Evolutionary conservation across 2,113 vertebrate genomes (phyloP), one percentile per base, ranked within the genome.

Genomic region (Neoarius graeffei): DNA sequence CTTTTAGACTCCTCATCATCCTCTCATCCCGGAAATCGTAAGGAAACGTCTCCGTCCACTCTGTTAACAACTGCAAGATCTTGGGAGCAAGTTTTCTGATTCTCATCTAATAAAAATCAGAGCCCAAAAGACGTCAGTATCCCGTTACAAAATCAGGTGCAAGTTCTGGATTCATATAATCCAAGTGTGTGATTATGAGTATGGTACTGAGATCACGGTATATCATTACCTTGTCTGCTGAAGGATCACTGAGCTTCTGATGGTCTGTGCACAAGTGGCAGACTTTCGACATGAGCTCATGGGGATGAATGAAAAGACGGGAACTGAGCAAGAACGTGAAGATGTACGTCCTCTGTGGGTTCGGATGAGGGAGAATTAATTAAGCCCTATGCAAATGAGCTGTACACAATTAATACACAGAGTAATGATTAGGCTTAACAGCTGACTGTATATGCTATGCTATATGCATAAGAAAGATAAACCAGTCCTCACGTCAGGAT

Each of bases 251-350:
- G 7, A 96, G 92, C 42, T 96, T 93, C 93, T 97, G 97, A 67
- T 97, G 96, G 88, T 99, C 97, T 19, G 92, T 42, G 87, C 97
- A 98, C 82, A 99, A 93, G 66, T 97, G 96, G 90, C 96, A 98
- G 77, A 99, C 97, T 91, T 95, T 98, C 81, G 96, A 95, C 97
- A 99, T 97, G 77, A 99, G 95, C 73, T 99, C 97, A 0, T 96
- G 95, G 0, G 98, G 98, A 82, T 95, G 97, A 93, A 99, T 94
- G 90, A 98, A 99, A 48, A 99, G 94, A 17, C 97, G 97, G 5
- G 98, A 98, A 85, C 97, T 99, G 81, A 99, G 96, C 52, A 99
- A 94, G 92, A 99, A 99, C 71, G 97, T 99, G 91, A 99, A 99
- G 91, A 98, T 97, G 88, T 97, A 99, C 0, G 97, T 98, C 91